Conservation (phyloP, 2,888 invertebrate genomes). For the Portevinia maculata region DNA sequence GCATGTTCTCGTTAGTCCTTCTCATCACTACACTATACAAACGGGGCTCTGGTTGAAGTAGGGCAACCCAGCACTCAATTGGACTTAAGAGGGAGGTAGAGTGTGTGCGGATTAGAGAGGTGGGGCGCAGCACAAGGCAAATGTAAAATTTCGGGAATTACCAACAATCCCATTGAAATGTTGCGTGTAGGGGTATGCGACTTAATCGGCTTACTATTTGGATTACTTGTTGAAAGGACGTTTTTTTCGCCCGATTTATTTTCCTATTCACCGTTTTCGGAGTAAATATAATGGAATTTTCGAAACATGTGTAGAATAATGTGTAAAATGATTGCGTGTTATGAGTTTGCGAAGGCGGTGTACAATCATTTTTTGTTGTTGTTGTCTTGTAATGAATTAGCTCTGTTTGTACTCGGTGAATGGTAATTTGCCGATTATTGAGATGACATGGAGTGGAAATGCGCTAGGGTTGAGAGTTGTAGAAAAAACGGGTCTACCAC, state of each 20-base stretch:
- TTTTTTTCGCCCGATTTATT: background rate
- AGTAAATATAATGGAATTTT: slow-evolving; percentile 34
- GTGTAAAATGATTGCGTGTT: too few relatives aligned
- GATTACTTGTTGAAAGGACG: slow-evolving; percentile 58
- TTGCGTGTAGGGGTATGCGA: slow-evolving; percentile 34
- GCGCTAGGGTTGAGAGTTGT: background rate
- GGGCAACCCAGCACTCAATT: slow-evolving; percentile 54
- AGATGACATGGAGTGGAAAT: slow-evolving; percentile 29
- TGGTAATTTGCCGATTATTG: slow-evolving; percentile 46
- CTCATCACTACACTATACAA: too few relatives aligned
- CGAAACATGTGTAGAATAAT: slow-evolving; percentile 26
- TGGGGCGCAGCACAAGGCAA: slow-evolving; percentile 14
- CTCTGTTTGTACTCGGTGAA: slow-evolving; percentile 4
- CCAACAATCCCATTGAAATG: slow-evolving; percentile 33
- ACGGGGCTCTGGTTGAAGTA: too few relatives aligned
- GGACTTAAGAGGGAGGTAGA: slow-evolving; percentile 24
- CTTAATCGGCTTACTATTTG: slow-evolving; percentile 62
- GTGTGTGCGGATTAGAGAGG: slow-evolving; percentile 36
- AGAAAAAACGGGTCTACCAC: too few relatives aligned
- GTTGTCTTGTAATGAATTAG: slow-evolving; percentile 13
- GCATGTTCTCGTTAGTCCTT: slow-evolving; percentile 3
- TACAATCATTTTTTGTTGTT: background rate
- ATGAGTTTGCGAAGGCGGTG: too few relatives aligned
- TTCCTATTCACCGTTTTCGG: slow-evolving; percentile 1
- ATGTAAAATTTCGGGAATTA: slow-evolving; percentile 39